phyloP scores from a whole-genome alignment of 2,797 vertebrate species.

The Propithecus perrieri region DNA sequence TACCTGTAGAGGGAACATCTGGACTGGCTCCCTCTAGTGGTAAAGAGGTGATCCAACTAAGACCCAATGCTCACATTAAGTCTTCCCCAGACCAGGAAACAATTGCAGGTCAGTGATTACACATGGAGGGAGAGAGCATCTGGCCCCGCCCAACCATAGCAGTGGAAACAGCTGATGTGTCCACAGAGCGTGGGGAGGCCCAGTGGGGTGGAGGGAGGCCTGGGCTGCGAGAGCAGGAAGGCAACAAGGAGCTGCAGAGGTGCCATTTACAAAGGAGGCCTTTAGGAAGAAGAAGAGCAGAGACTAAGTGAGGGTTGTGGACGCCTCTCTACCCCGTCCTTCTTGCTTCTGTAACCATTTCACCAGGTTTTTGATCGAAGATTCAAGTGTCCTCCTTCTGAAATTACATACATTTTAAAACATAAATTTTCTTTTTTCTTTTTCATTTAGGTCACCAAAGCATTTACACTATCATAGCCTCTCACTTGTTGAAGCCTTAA shows the following conservation, averaged over 20 bases:
- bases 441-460: background rate
- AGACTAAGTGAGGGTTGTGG: background rate
- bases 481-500: background rate
- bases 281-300: background rate
- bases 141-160: background rate
- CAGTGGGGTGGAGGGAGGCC: background rate
- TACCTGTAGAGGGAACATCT: background rate
- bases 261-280: no score
- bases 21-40: background rate
- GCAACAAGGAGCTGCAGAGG: background rate
- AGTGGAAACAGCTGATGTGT: background rate
- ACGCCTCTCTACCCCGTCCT: background rate
- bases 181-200: no score
- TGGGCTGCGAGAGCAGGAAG: background rate
- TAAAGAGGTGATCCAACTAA: background rate
- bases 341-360: background rate
- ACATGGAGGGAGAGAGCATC: background rate
- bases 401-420: background rate
- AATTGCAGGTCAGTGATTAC: background rate
- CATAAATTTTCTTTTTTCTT: background rate
- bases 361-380: background rate
- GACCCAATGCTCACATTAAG: background rate
- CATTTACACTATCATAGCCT: background rate
- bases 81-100: background rate
- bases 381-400: background rate